Percentiles rank a stretch among this genome's conserved stretches.
These are phyloP conservation scores for Trichacis sp. DNA, from an alignment of 2,888 invertebrate species.

Conservation along the genomic window DNA sequence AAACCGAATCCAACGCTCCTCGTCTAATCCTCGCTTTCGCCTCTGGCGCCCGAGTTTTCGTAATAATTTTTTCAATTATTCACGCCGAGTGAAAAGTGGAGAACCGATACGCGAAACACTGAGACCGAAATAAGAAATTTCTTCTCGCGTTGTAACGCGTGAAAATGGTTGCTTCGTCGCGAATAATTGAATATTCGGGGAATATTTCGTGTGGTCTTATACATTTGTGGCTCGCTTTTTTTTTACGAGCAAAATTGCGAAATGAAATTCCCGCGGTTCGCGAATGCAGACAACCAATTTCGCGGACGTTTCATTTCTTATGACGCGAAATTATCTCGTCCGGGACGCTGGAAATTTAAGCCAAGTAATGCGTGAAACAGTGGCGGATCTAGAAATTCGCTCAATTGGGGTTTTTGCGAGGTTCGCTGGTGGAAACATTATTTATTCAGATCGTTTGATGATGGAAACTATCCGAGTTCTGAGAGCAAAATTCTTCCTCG, in stretches of 20 bases:
- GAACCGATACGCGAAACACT: neutral
- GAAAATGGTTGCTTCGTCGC: neutral
- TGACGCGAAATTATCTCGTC: neutral
- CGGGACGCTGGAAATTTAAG: neutral
- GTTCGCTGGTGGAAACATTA: no score
- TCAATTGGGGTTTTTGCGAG: no score
- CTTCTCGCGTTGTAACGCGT: neutral
- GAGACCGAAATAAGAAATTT: conserved; percentile 2
- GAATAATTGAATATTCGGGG: neutral
- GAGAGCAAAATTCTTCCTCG: no score
- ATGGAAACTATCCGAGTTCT: no score
- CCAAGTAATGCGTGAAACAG: neutral
- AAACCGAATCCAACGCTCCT: neutral
- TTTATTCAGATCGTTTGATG: no score
- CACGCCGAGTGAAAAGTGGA: neutral
- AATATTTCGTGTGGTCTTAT: no score
- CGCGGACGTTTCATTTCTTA: neutral
- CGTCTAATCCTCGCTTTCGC: neutral
- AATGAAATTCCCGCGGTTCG: no score
- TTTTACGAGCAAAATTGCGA: no score
- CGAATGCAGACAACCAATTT: no score
- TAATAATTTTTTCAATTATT: conserved; percentile 4
- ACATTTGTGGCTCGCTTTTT: no score
- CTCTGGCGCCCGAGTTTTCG: neutral
- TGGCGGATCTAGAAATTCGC: no score